phyloP scores from a whole-genome alignment of 2,113 vertebrate genomes.

The Isurus oxyrinchus region DNA sequence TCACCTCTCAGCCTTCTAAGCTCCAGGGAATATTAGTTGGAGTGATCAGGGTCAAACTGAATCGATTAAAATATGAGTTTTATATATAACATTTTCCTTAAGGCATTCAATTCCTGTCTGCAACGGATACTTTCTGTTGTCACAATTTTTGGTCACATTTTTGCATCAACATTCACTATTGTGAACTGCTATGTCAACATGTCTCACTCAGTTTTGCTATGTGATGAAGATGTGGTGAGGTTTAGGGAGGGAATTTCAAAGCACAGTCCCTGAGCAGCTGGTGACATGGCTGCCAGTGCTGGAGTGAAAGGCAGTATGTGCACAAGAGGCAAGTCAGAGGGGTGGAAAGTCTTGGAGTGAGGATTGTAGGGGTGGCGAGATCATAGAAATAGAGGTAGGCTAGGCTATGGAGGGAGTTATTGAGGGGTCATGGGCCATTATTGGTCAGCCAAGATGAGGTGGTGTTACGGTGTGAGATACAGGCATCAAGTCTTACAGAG shows the following conservation, averaged over 20 bases:
- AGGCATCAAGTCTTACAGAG: background rate
- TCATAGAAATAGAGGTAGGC: background rate
- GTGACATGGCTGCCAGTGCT: background rate
- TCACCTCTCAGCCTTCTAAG: background rate
- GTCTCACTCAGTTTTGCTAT: background rate
- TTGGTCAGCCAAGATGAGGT: background rate
- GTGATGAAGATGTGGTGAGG: background rate
- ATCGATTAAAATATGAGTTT: background rate
- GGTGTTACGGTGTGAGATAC: background rate
- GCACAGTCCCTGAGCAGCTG: too few species aligned
- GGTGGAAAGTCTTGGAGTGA: background rate
- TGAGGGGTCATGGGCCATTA: background rate
- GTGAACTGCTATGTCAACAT: background rate
- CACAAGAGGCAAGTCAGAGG: background rate
- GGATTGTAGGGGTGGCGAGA: background rate
- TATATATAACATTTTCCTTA: background rate
- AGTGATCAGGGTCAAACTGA: background rate
- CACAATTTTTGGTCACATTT: background rate
- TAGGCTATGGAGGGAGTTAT: background rate
- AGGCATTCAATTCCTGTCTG: background rate
- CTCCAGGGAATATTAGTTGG: background rate
- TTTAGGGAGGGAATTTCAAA: too few species aligned
- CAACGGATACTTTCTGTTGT: background rate
- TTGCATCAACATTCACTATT: background rate
- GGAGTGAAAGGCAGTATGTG: background rate